These are phyloP conservation scores for Scotopteryx bipunctaria DNA, from an alignment of 2,888 invertebrate species.

Conservation along the genomic window DNA sequence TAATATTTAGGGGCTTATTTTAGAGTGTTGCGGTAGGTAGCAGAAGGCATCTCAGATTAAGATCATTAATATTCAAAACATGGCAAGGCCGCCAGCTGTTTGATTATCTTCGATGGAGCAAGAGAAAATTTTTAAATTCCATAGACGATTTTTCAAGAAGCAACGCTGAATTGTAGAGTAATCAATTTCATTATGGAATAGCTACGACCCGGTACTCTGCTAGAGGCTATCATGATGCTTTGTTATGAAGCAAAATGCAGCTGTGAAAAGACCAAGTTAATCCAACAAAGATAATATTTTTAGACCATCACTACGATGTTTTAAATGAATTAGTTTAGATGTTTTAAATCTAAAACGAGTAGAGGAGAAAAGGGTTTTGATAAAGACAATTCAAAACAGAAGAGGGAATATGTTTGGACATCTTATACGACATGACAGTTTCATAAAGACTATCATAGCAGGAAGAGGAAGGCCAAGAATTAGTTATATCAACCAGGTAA, in stretches of 20 bases:
- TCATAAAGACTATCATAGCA: too few species aligned
- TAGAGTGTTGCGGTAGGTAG: conserved; percentile 35
- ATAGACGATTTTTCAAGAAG: conserved; percentile 47
- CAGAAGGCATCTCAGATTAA: conserved; percentile 51
- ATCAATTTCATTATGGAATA: conserved; percentile 50
- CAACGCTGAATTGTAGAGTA: conserved; percentile 50
- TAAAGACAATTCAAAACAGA: too few species aligned
- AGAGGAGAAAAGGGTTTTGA: too few species aligned
- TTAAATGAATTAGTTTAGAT: too few species aligned
- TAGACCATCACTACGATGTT: too few species aligned
- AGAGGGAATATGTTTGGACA: too few species aligned
- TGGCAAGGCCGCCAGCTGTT: conserved; percentile 59
- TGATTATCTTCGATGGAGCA: conserved; percentile 64
- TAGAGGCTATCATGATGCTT: conserved; percentile 13
- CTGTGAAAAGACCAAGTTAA: too few species aligned
- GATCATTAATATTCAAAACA: conserved; percentile 66
- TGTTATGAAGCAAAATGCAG: not conserved
- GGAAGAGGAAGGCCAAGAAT: too few species aligned
- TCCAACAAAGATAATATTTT: too few species aligned
- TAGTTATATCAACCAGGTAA: too few species aligned
- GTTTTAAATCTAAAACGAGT: too few species aligned
- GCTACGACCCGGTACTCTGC: not conserved
- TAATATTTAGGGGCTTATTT: conserved; percentile 38
- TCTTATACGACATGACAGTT: too few species aligned
- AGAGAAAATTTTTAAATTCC: conserved; percentile 62